phyloP scores from a whole-genome alignment of 2,113 vertebrate genomes.

The Catharus bicknelli region DNA sequence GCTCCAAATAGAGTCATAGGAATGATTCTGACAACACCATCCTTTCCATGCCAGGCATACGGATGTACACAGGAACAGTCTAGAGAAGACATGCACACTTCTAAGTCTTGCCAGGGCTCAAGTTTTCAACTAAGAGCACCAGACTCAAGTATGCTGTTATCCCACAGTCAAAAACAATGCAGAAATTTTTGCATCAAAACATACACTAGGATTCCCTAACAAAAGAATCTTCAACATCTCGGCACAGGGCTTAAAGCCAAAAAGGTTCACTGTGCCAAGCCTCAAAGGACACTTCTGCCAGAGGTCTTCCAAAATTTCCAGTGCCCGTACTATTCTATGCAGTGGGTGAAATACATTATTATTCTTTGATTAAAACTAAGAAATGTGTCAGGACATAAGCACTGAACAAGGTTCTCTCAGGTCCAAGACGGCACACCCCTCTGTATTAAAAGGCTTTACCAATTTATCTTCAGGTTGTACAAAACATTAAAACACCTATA shows the following conservation, averaged over 20 bases:
- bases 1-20: slow-evolving; percentile 22
- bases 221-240: neutral
- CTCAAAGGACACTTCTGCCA: neutral
- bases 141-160: neutral
- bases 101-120: neutral
- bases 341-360: neutral
- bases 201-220: neutral
- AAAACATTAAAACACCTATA: neutral
- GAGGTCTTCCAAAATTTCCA: neutral
- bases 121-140: neutral
- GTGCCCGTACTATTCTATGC: fast-evolving
- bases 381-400: neutral
- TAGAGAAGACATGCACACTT: neutral
- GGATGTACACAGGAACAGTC: neutral
- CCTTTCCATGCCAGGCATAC: neutral
- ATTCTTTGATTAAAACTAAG: neutral
- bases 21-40: neutral
- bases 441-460: neutral
- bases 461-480: neutral
- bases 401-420: neutral
- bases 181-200: neutral
- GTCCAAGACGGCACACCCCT: neutral
- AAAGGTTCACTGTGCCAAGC: neutral
- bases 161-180: neutral
- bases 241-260: neutral